These are phyloP conservation scores for Grallaria varia DNA, from an alignment of 2,113 vertebrate genomes.

Conservation along the genomic window DNA sequence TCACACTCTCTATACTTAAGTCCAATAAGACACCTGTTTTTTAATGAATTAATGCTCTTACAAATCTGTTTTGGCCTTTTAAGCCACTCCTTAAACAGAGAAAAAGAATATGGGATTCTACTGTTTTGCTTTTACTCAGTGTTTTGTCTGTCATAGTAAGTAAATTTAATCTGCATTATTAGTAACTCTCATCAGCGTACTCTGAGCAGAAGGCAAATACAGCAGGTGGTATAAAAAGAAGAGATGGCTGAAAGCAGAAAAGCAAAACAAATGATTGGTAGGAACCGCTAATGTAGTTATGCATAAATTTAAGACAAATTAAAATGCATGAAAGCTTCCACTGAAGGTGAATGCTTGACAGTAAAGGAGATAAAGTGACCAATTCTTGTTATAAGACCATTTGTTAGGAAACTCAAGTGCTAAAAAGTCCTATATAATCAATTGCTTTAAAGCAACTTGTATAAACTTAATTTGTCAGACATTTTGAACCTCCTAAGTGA, in stretches of 20 bases:
- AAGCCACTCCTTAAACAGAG: constrained; percentile 4
- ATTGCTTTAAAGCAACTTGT: constrained; percentile 11
- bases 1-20: not conserved
- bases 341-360: constrained; percentile 65
- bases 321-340: constrained; percentile 50
- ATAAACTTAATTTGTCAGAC: not conserved
- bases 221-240: constrained; percentile 71
- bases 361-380: constrained; percentile 64
- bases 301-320: constrained; percentile 73
- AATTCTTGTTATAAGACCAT: constrained; percentile 39
- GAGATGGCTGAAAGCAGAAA: constrained; percentile 66
- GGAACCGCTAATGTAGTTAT: constrained; percentile 68
- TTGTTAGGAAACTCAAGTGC: constrained; percentile 41
- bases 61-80: not conserved
- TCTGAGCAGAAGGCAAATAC: constrained; percentile 75
- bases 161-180: constrained; percentile 78
- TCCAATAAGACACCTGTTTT: not conserved
- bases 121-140: constrained; percentile 62
- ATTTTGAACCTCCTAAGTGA: not conserved
- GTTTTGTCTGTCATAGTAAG: constrained; percentile 70
- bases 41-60: constrained; percentile 18
- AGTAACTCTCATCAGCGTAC: constrained; percentile 72
- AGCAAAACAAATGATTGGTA: constrained; percentile 70
- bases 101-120: constrained; percentile 16
- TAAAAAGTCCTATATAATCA: constrained; percentile 5